Evolutionary conservation across 2,797 vertebrate genomes (phyloP).

Genomic region (Eutrigla gurnardus): DNA sequence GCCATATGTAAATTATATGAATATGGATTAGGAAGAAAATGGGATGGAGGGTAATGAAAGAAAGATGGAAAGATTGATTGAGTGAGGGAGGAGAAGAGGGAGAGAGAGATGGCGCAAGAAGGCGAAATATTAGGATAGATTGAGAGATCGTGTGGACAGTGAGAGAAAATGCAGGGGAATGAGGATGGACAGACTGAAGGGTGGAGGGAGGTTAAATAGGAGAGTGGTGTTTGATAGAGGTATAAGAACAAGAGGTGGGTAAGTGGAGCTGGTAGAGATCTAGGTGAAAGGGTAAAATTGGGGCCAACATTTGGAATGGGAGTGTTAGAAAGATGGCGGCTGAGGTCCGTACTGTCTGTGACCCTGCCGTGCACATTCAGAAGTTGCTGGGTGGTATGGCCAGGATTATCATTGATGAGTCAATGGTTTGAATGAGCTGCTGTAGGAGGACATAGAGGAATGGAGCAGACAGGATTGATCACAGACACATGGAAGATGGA

Average conservation of each 20-base stretch:
- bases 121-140: slow-evolving; percentile 39
- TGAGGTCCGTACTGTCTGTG: too few species aligned
- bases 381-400: too few species aligned
- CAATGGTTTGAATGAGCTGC: too few species aligned
- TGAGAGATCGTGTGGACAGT: slow-evolving; percentile 20
- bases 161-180: slow-evolving; percentile 35
- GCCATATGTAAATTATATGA: slow-evolving; percentile 84
- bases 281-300: slow-evolving; percentile 57
- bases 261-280: slow-evolving; percentile 51
- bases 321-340: slow-evolving; percentile 38
- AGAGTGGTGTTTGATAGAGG: slow-evolving; percentile 63
- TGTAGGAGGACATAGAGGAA: too few species aligned
- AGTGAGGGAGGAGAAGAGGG: slow-evolving; percentile 19
- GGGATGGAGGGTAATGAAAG: slow-evolving; percentile 53
- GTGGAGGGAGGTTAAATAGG: slow-evolving; percentile 60
- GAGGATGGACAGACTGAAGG: slow-evolving; percentile 55
- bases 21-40: slow-evolving; percentile 78
- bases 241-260: slow-evolving; percentile 51
- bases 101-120: slow-evolving; percentile 33
- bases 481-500: too few species aligned
- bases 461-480: too few species aligned
- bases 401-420: too few species aligned
- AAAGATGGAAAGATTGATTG: slow-evolving; percentile 53
- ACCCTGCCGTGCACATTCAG: too few species aligned
- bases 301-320: slow-evolving; percentile 47